These are phyloP conservation scores for Pangasianodon hypophthalmus DNA, from an alignment of 2,113 vertebrate species.

Conservation along the genomic window DNA sequence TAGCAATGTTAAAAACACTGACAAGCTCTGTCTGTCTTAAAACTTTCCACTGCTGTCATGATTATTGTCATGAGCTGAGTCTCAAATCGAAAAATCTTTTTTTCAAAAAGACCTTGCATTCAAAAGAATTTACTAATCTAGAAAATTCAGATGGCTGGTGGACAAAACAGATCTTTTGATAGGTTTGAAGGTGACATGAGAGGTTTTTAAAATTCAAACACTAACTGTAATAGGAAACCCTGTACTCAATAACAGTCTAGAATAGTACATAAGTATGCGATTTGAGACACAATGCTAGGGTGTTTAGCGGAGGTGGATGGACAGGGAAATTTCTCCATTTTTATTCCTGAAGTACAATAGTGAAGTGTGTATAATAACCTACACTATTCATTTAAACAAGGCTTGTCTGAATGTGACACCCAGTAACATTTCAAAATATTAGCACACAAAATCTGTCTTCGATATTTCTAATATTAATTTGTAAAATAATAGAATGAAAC, in stretches of 20 bases:
- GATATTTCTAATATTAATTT: background rate
- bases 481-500: background rate
- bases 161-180: too few species aligned
- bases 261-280: background rate
- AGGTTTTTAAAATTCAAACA: background rate
- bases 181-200: too few species aligned
- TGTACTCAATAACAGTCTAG: background rate
- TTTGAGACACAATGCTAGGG: background rate
- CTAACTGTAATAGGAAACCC: background rate
- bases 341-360: background rate
- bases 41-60: background rate
- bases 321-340: background rate
- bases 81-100: background rate
- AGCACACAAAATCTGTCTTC: background rate
- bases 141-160: too few species aligned
- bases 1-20: background rate
- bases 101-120: background rate
- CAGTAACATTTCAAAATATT: background rate
- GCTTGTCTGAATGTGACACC: background rate
- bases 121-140: background rate
- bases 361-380: background rate
- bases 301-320: background rate
- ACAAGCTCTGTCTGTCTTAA: background rate
- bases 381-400: background rate
- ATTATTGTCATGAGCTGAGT: background rate